Conservation (phyloP, 2,113 vertebrate species). For the Pollachius pollachius region DNA sequence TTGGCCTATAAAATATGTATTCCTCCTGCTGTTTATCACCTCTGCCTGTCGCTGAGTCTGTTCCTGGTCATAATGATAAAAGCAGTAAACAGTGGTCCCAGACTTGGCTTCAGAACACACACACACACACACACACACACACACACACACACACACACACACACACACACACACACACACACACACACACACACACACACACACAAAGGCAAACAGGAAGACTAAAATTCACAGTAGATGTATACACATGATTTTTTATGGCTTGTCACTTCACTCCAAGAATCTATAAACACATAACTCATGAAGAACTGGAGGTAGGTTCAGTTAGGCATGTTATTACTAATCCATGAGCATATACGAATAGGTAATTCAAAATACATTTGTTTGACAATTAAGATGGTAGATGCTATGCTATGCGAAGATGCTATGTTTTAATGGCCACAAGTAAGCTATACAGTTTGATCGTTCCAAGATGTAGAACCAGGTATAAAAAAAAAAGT, state of each 20-base stretch:
- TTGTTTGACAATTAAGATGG: no score
- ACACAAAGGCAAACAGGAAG: constrained; percentile 58
- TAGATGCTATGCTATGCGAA: no score
- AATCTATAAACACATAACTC: constrained; percentile 34
- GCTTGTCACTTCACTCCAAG: constrained; percentile 23
- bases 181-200: constrained; percentile 6
- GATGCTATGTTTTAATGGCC: no score
- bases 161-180: constrained; percentile 6
- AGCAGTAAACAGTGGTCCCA: constrained; percentile 37
- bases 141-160: neutral
- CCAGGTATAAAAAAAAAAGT: no score
- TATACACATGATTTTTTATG: no score
- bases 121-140: constrained; percentile 3
- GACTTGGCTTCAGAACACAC: constrained; percentile 23
- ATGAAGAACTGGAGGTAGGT: no score
- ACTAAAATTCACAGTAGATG: constrained; percentile 25
- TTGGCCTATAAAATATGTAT: no score
- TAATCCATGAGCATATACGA: no score
- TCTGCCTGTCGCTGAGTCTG: constrained; percentile 7
- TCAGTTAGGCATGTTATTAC: no score
- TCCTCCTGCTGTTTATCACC: constrained; percentile 19
- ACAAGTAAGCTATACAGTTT: no score
- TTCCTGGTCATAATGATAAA: constrained; percentile 45
- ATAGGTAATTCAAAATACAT: no score
- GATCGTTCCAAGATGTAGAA: no score